Evolutionary conservation across 2,113 vertebrate genomes (phyloP), one percentile per base, ranked within the genome.

Genomic region (Theristicus caerulescens): DNA sequence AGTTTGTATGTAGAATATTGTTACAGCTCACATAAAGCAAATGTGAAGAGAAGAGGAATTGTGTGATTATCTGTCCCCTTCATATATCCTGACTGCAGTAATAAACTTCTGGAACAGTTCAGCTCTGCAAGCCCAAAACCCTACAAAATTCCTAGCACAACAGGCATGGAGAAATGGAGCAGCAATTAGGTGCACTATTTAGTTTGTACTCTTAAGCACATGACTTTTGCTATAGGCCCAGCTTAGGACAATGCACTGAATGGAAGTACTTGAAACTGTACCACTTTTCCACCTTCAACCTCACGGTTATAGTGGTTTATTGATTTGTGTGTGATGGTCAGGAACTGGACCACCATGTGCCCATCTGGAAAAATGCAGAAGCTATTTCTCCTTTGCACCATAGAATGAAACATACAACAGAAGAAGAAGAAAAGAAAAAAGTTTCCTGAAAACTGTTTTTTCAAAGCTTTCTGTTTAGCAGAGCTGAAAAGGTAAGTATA

Each of bases 391-490:
- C 13, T 90, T 76, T 67, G 5, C 24, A 61, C 3, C 1, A 47
- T 18, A 32, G 16, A 88, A 67, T 18, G 4, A 67, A 82, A 64
- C 2, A 67, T 15, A 72, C 6, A 34, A 49, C 8, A 47, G 34
- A 65, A 77, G 15, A 49, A 61, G 10, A 27, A 2, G 0, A 7
- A 2, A 4, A 20, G 19, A 19, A 46, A 7, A 20, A 61, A 9
- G 2, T 25, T 55, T 69, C 17, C 22, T 62, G 12, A 29, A 85
- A 82, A 58, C 0, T 27, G 3, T 21, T 61, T 83, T 88, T 69
- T 70, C 27, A 76, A 89, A 72, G 15, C 0, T 64, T 55, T 76
- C 26, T 67, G 1, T 69, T 69, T 44, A 54, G 13, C 13, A 58
- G 8, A 74, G 2, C 2, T 65, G 15, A 73, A 66, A 85, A 65